Evolutionary conservation across 1,140 invertebrate genomes (phyloP).

Genomic region (Apis cerana): DNA sequence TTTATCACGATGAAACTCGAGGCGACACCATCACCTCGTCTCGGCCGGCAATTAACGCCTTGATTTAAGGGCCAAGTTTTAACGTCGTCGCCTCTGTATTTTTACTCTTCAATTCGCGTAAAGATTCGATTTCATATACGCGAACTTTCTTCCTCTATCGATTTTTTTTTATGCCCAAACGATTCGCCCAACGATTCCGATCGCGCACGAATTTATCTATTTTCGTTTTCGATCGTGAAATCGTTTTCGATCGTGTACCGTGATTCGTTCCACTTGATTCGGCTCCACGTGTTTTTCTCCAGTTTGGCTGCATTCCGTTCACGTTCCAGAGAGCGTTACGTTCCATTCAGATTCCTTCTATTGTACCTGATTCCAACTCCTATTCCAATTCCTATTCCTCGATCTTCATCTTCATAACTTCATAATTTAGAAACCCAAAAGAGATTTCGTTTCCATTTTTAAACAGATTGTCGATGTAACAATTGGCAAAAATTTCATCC

Average conservation of each 20-base stretch:
- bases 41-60: constrained; percentile 60
- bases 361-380: constrained; percentile 17
- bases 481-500: background rate
- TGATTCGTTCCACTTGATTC: background rate
- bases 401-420: constrained; percentile 18
- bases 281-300: background rate
- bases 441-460: constrained; percentile 15
- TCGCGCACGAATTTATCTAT: background rate
- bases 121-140: constrained; percentile 17
- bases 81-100: constrained; percentile 35
- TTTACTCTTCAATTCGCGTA: background rate
- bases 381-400: background rate
- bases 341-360: constrained; percentile 33
- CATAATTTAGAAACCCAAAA: constrained; percentile 23
- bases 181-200: background rate
- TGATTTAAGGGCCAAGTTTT: constrained; percentile 61
- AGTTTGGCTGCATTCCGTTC: background rate
- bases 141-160: constrained; percentile 1
- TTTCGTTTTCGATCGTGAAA: background rate
- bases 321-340: background rate
- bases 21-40: constrained; percentile 23
- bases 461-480: background rate
- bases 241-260: too few species aligned
- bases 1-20: constrained; percentile 55
- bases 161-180: background rate